Percentiles rank a stretch among this genome's conserved stretches.
These are phyloP conservation scores for Germaria angustata DNA, from an alignment of 2,888 invertebrate genomes.

Conservation along the genomic window DNA sequence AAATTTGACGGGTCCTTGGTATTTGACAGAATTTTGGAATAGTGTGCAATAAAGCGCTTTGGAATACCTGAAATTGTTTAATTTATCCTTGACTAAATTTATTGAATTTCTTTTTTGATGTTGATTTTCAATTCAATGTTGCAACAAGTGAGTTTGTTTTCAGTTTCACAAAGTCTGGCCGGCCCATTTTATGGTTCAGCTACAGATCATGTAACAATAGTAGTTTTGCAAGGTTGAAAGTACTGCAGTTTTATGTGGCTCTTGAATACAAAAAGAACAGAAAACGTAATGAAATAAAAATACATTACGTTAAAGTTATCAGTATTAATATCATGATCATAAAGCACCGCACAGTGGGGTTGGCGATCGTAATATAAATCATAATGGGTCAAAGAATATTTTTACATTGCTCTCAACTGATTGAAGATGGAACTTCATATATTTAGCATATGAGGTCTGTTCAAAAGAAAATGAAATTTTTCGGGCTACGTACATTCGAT, in stretches of 20 bases:
- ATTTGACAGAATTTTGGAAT: too few species aligned
- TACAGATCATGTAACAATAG: conserved; percentile 68
- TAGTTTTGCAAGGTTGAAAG: conserved; percentile 74
- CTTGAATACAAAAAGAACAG: conserved; percentile 16
- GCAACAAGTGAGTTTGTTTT: conserved; percentile 8
- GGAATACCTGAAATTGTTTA: too few species aligned
- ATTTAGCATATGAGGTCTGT: too few species aligned
- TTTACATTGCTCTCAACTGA: too few species aligned
- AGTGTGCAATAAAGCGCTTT: too few species aligned
- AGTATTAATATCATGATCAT: conserved; percentile 16
- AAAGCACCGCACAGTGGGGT: neutral
- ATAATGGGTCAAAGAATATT: too few species aligned
- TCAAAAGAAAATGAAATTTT: too few species aligned
- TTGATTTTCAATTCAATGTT: neutral
- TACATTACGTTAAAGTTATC: conserved; percentile 20
- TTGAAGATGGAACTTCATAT: too few species aligned
- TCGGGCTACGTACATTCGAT: too few species aligned
- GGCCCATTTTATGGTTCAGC: conserved; percentile 31
- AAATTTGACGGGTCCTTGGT: neutral
- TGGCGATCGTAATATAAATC: too few species aligned
- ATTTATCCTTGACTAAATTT: neutral
- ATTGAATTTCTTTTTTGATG: conserved; percentile 2
- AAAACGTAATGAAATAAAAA: conserved; percentile 14
- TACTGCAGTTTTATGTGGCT: conserved; percentile 67
- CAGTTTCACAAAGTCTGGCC: neutral